phyloP scores from a whole-genome alignment of 2,113 vertebrate genomes.

The Nesoenas mayeri region DNA sequence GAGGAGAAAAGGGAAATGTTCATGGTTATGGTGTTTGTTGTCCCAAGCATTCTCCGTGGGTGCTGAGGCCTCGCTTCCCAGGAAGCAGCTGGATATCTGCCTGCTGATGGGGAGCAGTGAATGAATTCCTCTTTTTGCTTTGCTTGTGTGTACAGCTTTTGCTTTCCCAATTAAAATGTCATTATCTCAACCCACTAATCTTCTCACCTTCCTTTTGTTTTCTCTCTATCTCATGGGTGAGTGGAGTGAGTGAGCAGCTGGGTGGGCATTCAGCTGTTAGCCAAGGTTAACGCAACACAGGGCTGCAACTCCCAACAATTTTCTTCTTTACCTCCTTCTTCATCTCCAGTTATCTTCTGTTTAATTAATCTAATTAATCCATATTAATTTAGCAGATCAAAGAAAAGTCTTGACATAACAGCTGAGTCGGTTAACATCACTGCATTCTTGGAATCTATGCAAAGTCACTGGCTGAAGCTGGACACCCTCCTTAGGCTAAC shows the following conservation, averaged over 20 bases:
- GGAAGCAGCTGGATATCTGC: neutral
- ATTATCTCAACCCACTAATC: neutral
- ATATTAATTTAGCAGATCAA: conserved; percentile 6
- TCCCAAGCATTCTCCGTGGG: neutral
- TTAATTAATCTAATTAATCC: conserved; percentile 25
- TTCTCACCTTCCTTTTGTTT: neutral
- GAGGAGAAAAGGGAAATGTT: neutral
- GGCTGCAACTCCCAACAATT: neutral
- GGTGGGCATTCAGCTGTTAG: neutral
- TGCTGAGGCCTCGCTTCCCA: neutral
- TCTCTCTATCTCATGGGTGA: neutral
- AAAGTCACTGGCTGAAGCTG: neutral
- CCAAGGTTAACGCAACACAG: neutral
- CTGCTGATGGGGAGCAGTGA: neutral
- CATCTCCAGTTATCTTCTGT: neutral
- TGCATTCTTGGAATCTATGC: neutral
- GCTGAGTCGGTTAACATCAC: neutral
- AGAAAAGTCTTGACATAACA: neutral
- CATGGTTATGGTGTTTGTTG: neutral
- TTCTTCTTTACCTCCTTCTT: neutral
- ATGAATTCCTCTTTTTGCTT: neutral
- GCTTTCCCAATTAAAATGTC: neutral
- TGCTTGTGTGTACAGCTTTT: neutral
- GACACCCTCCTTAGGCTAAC: neutral
- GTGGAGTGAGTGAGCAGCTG: neutral